Conservation (phyloP, 2,797 vertebrate species). For the Malurus leucopterus region DNA sequence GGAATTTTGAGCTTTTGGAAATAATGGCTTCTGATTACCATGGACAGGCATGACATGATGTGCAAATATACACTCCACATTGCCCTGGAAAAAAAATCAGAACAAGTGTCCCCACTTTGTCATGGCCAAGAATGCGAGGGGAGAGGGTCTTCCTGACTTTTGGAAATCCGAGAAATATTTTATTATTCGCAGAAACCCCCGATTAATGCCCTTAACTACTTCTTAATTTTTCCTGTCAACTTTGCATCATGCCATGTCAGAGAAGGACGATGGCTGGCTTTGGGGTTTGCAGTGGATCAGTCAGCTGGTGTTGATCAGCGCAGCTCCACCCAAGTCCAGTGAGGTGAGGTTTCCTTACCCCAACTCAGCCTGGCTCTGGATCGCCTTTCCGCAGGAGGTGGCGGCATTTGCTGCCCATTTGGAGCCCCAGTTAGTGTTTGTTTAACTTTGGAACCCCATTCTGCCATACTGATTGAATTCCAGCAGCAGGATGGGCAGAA, state of each 20-base stretch:
- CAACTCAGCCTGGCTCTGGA: neutral
- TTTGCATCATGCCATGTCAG: neutral
- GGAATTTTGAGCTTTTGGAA: constrained; percentile 55
- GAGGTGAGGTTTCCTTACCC: constrained; percentile 32
- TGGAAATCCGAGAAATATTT: neutral
- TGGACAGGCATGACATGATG: constrained; percentile 51
- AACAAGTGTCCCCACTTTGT: constrained; percentile 15
- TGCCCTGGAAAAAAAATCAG: neutral
- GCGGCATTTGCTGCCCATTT: constrained; percentile 27
- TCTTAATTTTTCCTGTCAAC: constrained; percentile 7
- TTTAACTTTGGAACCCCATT: constrained; percentile 11
- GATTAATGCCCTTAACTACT: neutral
- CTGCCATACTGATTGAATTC: neutral
- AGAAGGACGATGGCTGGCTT: neutral
- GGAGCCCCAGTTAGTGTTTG: neutral
- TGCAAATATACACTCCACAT: constrained; percentile 28
- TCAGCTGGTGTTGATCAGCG: constrained; percentile 48
- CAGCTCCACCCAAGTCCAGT: neutral
- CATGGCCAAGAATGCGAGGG: neutral
- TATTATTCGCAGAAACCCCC: neutral
- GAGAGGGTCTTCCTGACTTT: neutral
- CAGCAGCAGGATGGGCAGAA: neutral
- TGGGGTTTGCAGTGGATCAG: neutral
- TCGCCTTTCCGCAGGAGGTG: neutral
- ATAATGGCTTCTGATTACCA: constrained; percentile 58